Evolutionary conservation across 2,113 vertebrate species (phyloP), one percentile per base, ranked within the genome.

Genomic region (Xenus cinereus): DNA sequence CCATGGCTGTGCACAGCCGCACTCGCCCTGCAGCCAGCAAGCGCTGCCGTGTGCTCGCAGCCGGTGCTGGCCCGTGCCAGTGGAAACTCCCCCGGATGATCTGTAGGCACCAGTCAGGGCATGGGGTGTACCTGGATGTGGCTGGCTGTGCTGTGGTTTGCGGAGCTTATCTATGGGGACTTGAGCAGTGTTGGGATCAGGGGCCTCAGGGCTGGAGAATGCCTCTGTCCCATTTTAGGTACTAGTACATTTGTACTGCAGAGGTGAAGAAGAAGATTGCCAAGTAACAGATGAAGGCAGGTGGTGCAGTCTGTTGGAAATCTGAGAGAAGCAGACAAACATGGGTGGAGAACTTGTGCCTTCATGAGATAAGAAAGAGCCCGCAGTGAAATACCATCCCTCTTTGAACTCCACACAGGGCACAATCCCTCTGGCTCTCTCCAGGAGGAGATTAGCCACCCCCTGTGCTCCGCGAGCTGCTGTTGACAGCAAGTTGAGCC

Each of bases 1-100:
- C 78, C 23, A 13, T 0, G 0, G 64, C 59, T 16, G 9, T 84
- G 74, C 51, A 76, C 60, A 32, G 26, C 72, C 8, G 2, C 0
- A 1, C 48, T 84, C 3, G 2, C 14, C 22, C 77, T 45, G 51
- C 35, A 37, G 26, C 26, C 33, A 45, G 62, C 19, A 20, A 41
- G n/a, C 1, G 0, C 33, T 35, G 12, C 64, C 2, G 3, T 24
- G 46, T 39, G 60, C 57, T 62, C 50, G 67, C 53, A 54, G 57
- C 19, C 32, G 27, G 57, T 1, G 7, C 67, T 46, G 76, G 50
- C 30, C 50, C 7, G 4, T 78, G 63, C 53, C 45, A 6, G 16
- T 21, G 86, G 56, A 77, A 68, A 43, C 19, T 23, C 41, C 35
- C 50, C 16, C 30, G 12, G 51, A 4, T 48, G 46, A 59, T 72